Base-by-base conservation (phyloP, 1,140 invertebrate species). In the Tetragnatha versicolor region DNA sequence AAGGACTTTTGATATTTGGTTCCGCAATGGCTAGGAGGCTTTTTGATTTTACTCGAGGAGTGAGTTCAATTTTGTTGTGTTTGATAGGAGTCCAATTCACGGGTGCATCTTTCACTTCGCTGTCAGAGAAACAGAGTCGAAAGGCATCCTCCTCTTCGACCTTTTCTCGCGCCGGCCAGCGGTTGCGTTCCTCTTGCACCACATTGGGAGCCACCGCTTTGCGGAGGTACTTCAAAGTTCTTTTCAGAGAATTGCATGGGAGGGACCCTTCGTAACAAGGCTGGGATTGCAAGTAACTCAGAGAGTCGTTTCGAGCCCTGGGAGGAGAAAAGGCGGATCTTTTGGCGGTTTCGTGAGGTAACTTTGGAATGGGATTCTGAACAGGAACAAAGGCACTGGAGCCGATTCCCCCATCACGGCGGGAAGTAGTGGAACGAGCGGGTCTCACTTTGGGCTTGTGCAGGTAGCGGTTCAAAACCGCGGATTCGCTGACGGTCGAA, bases 121-220 rank as follows among this genome's bases (percentile, higher is more conserved):
- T 80, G 53, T 80, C 79, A 5, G 79, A 80, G 27, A 80, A 80
- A 61, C 79, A 80, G 22, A 63, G 47, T n/a, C 79, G 72, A 58
- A 72, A 69, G n/a, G 42, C 39, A 55, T 80, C 79, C 14, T 75
- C 55, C 31, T 75, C 61, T 12, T 75, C 31, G 2, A n/a, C 14
- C 37, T 58, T 66, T 12, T 75, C 72, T 42, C 31, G 37, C 0
- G 63, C n/a, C 47, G 55, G 61, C n/a, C 51, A 60, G 6, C 61
- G 17, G 22, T n/a, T 68, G 3, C 60, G 66, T 27, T 27, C 42
- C 29, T 80, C 70, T 29, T 75, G 35, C 9, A 66, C 45, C 7
- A 73, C 79, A 37, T 69, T 66, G 31, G 69, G 47, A 22, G 69
- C 63, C 4, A 80, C 79, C 47, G 79, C 79, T 55, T 80, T 80